These are phyloP conservation scores for Drosophila littoralis DNA, from an alignment of 1,140 invertebrate species.

Conservation along the genomic window DNA sequence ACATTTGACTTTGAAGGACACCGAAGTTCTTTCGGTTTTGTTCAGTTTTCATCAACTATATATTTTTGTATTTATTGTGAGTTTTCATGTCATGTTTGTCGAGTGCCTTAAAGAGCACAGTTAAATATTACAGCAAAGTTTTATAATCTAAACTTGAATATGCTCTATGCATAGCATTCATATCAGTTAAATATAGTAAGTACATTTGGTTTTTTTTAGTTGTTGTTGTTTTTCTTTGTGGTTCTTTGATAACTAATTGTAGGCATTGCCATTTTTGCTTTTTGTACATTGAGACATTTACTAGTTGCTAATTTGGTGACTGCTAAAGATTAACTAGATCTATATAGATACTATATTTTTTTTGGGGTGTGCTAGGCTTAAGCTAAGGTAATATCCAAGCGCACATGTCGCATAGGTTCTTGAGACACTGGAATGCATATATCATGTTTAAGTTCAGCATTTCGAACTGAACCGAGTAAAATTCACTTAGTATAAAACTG, in stretches of 20 bases:
- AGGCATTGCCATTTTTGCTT: conserved; percentile 48
- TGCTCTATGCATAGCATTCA: conserved; percentile 30
- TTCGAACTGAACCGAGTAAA: conserved; percentile 61
- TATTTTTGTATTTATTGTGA: conserved; percentile 73
- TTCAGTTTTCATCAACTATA: conserved; percentile 52
- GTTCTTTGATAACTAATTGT: conserved; percentile 49
- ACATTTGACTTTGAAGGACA: not conserved
- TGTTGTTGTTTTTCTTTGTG: conserved; percentile 37
- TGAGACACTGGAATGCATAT: conserved; percentile 79
- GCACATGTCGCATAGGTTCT: conserved; percentile 40
- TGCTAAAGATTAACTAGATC: conserved; percentile 46
- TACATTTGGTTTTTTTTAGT: conserved; percentile 47
- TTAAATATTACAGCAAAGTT: conserved; percentile 75
- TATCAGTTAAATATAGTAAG: conserved; percentile 39
- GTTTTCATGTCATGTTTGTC: conserved; percentile 38
- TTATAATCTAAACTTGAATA: conserved; percentile 59
- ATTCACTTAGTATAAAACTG: conserved; percentile 74
- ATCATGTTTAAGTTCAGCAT: conserved; percentile 24
- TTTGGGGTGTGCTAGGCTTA: conserved; percentile 56
- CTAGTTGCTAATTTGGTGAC: conserved; percentile 55
- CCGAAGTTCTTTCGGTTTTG: not conserved
- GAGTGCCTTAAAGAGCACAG: conserved; percentile 64
- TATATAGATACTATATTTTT: conserved; percentile 44
- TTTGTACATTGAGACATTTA: conserved; percentile 81
- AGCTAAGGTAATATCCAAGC: conserved; percentile 47